These are phyloP conservation scores for Hystrix brachyura DNA, from an alignment of 2,113 vertebrate genomes.

Conservation along the genomic window DNA sequence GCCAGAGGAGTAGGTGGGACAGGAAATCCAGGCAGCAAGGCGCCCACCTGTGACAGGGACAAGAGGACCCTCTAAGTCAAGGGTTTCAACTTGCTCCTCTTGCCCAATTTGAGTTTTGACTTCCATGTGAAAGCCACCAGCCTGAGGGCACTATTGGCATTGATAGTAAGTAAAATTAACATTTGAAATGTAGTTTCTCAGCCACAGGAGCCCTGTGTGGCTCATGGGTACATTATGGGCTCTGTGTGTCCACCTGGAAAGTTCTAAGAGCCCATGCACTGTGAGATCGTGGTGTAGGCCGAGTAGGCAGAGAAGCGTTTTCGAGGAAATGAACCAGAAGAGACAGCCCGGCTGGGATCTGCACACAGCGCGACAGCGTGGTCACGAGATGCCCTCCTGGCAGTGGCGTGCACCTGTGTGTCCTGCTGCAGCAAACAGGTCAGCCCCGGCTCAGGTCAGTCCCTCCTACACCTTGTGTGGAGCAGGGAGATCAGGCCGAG, in stretches of 20 bases:
- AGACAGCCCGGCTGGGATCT: not conserved
- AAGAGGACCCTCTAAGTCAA: rapidly evolving
- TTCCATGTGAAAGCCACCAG: not conserved
- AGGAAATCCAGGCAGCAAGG: rapidly evolving
- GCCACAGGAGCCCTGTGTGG: not conserved
- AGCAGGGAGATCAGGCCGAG: not conserved
- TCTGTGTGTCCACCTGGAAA: not conserved
- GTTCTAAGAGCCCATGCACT: not conserved
- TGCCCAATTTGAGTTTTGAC: rapidly evolving
- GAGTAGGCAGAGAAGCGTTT: not conserved
- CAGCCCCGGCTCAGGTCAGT: rapidly evolving
- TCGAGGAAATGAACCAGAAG: not conserved
- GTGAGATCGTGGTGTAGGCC: not conserved
- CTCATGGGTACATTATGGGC: not conserved
- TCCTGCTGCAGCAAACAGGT: not conserved
- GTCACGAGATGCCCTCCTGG: not conserved
- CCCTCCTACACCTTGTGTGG: not conserved
- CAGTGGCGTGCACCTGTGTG: not conserved
- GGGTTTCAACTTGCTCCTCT: not conserved
- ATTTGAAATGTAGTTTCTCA: not conserved
- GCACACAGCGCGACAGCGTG: rapidly evolving
- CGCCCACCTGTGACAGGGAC: not conserved
- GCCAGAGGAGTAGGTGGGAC: not conserved
- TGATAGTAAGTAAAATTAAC: not conserved
- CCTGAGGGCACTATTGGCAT: not conserved